Evolutionary conservation across 2,113 vertebrate species (phyloP).

Genomic region (Cyphomyrus plagiostoma): DNA sequence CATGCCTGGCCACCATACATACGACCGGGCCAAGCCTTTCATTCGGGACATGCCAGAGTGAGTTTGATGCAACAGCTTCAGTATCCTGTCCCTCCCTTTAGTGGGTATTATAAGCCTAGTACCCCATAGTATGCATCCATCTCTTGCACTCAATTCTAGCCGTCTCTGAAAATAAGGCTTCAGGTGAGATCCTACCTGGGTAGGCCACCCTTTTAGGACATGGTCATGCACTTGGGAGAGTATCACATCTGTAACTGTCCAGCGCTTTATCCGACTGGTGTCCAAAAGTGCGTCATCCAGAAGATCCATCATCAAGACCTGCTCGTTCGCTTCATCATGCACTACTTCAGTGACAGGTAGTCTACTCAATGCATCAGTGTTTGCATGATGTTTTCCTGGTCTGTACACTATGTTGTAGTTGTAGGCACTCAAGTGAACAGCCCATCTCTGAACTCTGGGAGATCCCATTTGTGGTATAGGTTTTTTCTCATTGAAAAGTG

Average conservation of each 20-base stretch:
- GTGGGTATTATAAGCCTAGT: background rate
- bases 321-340: background rate
- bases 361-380: background rate
- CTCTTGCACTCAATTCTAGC: conserved; percentile 18
- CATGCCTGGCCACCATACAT: conserved; percentile 40
- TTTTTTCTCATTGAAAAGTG: background rate
- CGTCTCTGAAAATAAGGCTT: background rate
- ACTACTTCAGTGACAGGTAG: background rate
- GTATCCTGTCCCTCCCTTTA: background rate
- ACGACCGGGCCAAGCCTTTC: conserved; percentile 33
- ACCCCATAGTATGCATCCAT: conserved; percentile 10
- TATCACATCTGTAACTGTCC: conserved; percentile 22
- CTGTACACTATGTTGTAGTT: background rate
- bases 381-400: background rate
- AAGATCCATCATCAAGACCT: conserved; percentile 23
- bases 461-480: background rate
- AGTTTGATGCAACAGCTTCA: background rate
- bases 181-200: background rate
- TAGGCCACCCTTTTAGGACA: conserved; percentile 18
- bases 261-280: conserved; percentile 7
- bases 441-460: background rate
- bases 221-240: conserved; percentile 8
- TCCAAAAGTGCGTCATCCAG: background rate
- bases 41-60: conserved; percentile 27
- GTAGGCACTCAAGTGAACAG: background rate